These are phyloP conservation scores for Globia sparganii DNA, from an alignment of 2,888 invertebrate genomes.

Conservation along the genomic window DNA sequence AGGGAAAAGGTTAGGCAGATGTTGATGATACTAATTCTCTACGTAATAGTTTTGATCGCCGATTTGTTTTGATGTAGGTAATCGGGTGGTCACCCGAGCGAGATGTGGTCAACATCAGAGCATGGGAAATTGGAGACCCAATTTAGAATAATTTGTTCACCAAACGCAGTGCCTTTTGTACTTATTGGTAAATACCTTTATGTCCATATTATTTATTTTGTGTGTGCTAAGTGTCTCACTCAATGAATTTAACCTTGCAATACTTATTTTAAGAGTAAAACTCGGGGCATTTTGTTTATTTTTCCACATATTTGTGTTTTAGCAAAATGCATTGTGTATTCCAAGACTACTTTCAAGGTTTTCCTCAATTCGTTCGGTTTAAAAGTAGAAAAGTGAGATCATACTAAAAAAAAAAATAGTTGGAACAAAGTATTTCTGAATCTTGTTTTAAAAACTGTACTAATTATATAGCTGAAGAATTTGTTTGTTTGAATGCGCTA, in stretches of 20 bases:
- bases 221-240: constrained; percentile 2
- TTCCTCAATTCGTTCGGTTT: constrained; percentile 6
- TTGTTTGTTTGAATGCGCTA: background rate
- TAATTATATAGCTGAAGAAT: background rate
- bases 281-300: background rate
- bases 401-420: background rate
- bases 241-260: constrained; percentile 10
- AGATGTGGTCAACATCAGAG: background rate
- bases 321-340: background rate
- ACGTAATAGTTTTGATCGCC: background rate
- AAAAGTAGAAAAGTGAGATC: constrained; percentile 13
- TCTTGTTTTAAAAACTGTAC: background rate
- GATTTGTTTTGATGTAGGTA: constrained; percentile 3
- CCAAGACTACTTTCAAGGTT: constrained; percentile 31
- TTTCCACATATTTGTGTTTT: constrained; percentile 3
- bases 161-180: background rate
- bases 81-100: too few species aligned
- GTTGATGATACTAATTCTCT: background rate
- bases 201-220: background rate
- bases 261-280: background rate
- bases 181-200: background rate
- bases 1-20: background rate
- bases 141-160: constrained; percentile 19
- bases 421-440: background rate
- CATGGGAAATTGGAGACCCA: constrained; percentile 4